Percentiles rank a stretch among this genome's conserved stretches.
Conservation (phyloP, 2,888 invertebrate species). For the Agrenia bidenticulata region DNA sequence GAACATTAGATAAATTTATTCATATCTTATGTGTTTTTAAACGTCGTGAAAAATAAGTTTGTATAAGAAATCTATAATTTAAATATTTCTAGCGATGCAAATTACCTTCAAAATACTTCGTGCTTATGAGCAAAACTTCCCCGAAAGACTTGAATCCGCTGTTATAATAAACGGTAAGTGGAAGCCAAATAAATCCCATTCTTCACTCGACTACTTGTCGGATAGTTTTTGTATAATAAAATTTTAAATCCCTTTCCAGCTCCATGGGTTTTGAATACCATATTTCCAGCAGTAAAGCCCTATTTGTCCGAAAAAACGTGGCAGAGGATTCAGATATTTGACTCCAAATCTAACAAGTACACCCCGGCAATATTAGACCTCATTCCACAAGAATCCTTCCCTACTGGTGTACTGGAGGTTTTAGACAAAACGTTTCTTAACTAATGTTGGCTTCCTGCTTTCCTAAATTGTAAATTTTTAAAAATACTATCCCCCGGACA, state of each 20-base stretch:
- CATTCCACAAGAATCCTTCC: not conserved
- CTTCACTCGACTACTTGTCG: not conserved
- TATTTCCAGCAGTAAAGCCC: not conserved
- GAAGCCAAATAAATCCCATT: not conserved
- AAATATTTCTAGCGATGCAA: not conserved
- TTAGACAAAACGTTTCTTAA: too few species aligned
- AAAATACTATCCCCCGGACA: too few species aligned
- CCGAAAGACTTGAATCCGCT: not conserved
- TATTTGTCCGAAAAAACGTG: not conserved
- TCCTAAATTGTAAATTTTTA: too few species aligned
- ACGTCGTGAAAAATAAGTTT: not conserved
- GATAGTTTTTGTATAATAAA: not conserved
- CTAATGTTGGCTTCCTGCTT: too few species aligned
- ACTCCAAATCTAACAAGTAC: not conserved
- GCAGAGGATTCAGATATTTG: not conserved
- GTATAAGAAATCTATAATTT: not conserved
- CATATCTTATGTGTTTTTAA: not conserved
- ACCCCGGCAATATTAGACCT: not conserved
- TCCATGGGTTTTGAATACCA: not conserved
- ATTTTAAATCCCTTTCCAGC: not conserved
- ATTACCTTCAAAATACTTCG: not conserved
- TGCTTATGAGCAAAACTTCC: not conserved
- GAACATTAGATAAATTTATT: too few species aligned
- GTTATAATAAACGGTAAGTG: not conserved
- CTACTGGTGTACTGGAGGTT: too few species aligned